Conservation (phyloP, 2,113 vertebrate genomes). For the Butastur rufipennis region DNA sequence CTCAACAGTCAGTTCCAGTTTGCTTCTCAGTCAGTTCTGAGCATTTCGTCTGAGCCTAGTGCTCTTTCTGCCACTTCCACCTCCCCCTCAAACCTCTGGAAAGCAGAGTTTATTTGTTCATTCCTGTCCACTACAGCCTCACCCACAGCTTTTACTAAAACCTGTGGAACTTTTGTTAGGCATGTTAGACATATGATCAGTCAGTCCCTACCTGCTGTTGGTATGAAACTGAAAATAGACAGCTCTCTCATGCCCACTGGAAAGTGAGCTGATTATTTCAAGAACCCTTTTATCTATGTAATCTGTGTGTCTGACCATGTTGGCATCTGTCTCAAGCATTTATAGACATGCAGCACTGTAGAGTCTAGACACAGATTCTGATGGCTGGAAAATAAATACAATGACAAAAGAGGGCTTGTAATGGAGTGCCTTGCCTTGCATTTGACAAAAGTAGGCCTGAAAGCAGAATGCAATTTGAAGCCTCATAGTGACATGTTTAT, state of each 20-base stretch:
- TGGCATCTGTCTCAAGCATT: neutral
- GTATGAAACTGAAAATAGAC: constrained; percentile 3
- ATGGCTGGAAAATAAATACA: neutral
- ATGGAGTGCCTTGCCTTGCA: neutral
- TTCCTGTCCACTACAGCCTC: neutral
- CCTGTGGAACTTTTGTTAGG: neutral
- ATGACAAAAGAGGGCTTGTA: neutral
- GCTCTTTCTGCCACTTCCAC: neutral
- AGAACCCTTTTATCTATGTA: neutral
- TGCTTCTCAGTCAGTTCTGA: neutral
- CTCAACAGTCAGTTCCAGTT: neutral
- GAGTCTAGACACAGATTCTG: neutral
- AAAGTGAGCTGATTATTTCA: constrained; percentile 19
- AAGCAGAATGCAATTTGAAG: neutral
- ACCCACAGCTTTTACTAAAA: neutral
- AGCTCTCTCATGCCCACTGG: neutral
- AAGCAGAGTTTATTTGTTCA: neutral
- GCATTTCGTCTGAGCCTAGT: neutral
- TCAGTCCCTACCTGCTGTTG: constrained; percentile 18
- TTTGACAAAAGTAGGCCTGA: neutral
- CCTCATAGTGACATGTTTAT: neutral
- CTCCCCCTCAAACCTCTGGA: neutral
- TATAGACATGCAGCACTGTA: neutral
- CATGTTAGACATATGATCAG: neutral
- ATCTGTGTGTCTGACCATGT: neutral